A percentile compares a stretch with the other conserved stretches of the same genome.
Evolutionary conservation across 2,797 vertebrate species (phyloP).

Genomic region (Oryzias dopingdopingensis): DNA sequence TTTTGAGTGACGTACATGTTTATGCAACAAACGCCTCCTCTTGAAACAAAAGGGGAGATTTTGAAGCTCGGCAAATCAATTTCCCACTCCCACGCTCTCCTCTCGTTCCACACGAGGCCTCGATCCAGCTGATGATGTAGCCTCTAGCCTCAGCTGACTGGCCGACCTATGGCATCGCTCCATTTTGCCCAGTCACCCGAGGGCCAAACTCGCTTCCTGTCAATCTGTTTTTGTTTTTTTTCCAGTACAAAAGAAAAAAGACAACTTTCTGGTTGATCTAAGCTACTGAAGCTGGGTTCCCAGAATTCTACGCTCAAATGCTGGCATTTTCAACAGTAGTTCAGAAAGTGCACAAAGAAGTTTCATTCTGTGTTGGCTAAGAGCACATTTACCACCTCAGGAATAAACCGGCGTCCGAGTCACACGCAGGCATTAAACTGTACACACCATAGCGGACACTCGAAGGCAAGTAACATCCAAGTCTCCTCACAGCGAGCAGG

Average conservation of each 20-base stretch:
- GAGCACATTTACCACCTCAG: conserved; percentile 59
- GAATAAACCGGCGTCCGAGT: conserved; percentile 69
- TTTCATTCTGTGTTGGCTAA: conserved; percentile 71
- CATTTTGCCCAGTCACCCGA: conserved; percentile 61
- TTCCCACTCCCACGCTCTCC: conserved; percentile 64
- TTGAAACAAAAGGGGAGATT: conserved; percentile 55
- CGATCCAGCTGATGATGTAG: conserved; percentile 48
- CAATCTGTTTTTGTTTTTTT: conserved; percentile 62
- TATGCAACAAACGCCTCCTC: conserved; percentile 75
- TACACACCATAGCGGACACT: conserved; percentile 52
- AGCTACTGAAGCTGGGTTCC: conserved; percentile 18
- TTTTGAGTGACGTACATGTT: conserved; percentile 72
- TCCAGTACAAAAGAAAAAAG: conserved; percentile 38
- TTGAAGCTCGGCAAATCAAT: conserved; percentile 67
- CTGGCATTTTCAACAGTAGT: conserved; percentile 70
- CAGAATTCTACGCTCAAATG: conserved; percentile 57
- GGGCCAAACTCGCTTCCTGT: conserved; percentile 63
- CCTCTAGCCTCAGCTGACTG: conserved; percentile 56
- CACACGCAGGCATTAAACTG: conserved; percentile 54
- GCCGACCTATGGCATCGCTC: conserved; percentile 51
- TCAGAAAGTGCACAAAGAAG: conserved; percentile 77
- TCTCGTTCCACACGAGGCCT: conserved; percentile 57
- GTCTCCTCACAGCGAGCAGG: conserved; percentile 19
- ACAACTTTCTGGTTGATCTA: too few relatives aligned
- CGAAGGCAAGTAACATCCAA: conserved; percentile 59